Evolutionary conservation across 2,797 vertebrate species (phyloP).

Genomic region (Pseudocheirus occidentalis): DNA sequence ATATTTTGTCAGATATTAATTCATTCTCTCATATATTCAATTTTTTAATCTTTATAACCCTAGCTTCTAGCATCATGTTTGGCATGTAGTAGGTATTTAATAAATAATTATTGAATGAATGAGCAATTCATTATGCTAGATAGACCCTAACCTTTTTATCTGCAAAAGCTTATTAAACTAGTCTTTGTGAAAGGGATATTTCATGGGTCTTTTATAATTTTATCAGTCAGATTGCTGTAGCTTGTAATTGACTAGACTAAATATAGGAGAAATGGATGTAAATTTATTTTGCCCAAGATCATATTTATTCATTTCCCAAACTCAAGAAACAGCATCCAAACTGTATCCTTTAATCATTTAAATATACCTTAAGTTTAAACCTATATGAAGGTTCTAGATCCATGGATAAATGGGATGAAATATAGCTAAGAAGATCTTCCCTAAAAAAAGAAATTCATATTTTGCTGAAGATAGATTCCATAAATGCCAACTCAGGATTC

Average conservation of each 20-base stretch:
- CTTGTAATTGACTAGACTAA: neutral
- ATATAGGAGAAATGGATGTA: neutral
- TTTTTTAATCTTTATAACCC: neutral
- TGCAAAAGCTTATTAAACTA: neutral
- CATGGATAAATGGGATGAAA: neutral
- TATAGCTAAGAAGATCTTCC: neutral
- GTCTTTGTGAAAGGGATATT: neutral
- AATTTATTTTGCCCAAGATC: neutral
- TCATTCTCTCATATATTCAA: neutral
- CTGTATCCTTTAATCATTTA: neutral
- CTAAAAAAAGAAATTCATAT: neutral
- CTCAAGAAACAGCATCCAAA: neutral
- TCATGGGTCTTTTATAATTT: neutral
- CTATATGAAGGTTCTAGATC: neutral
- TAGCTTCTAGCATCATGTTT: neutral
- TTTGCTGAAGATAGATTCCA: neutral
- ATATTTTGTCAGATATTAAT: neutral
- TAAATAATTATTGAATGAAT: neutral
- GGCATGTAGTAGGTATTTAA: neutral
- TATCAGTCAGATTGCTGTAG: neutral
- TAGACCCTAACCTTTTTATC: neutral
- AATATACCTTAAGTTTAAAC: neutral
- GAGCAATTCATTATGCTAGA: neutral
- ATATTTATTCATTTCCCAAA: neutral
- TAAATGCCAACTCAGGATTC: neutral